Percentiles rank a stretch among this genome's conserved stretches.
Evolutionary conservation across 2,113 vertebrate genomes (phyloP).

Genomic region (Petrocephalus microphthalmus): DNA sequence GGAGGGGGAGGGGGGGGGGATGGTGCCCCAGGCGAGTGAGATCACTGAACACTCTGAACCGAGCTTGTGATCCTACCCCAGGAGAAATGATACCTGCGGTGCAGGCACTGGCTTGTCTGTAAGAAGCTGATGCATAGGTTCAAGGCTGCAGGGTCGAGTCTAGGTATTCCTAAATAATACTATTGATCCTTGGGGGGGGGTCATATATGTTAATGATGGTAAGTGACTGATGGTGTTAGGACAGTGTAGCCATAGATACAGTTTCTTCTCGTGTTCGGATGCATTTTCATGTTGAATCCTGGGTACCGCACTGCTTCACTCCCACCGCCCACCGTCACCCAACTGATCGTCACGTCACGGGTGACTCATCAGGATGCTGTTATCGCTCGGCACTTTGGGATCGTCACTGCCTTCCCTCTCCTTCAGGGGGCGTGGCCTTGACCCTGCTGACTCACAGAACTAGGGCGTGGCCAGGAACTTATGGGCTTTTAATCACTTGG

Average conservation of each 20-base stretch:
- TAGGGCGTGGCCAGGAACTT: not conserved
- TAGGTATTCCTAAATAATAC: not conserved
- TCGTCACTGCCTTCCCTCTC: not conserved
- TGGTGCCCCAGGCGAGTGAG: not conserved
- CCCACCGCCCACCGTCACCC: not conserved
- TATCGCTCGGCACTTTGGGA: not conserved
- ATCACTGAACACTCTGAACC: not conserved
- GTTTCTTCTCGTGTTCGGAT: not conserved
- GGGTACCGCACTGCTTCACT: too few species aligned
- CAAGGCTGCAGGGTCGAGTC: not conserved
- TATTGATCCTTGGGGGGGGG: not conserved
- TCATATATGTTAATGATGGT: not conserved
- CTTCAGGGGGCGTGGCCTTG: not conserved
- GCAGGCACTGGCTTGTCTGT: not conserved
- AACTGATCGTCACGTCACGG: not conserved
- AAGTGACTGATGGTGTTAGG: not conserved
- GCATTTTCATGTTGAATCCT: not conserved
- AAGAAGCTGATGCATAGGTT: not conserved
- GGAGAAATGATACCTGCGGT: not conserved
- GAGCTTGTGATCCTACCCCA: not conserved
- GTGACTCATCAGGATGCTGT: not conserved
- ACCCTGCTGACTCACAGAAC: not conserved
- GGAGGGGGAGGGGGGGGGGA: not conserved
- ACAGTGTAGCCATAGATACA: not conserved
- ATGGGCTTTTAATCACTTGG: not conserved